Percentiles rank a stretch among this genome's conserved stretches.
These are phyloP conservation scores for Hyla sarda DNA, from an alignment of 2,113 vertebrate species.

Conservation along the genomic window DNA sequence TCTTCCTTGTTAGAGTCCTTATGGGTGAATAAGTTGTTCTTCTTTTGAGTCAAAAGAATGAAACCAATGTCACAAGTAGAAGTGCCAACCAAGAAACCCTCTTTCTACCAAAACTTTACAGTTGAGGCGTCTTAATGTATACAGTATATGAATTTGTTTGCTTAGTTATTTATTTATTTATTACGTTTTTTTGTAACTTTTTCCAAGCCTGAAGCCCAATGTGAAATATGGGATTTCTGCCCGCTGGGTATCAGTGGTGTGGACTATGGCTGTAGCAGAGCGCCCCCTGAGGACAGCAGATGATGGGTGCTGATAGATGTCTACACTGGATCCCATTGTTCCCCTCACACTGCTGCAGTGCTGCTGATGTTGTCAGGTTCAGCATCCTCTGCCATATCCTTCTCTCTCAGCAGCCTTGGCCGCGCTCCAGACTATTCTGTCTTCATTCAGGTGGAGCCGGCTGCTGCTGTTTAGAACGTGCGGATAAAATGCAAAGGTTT, in stretches of 20 bases:
- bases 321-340: neutral
- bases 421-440: conserved; percentile 57
- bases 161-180: no score
- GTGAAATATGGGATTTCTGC: neutral
- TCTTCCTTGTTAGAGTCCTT: neutral
- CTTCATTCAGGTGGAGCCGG: conserved; percentile 58
- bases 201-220: neutral
- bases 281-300: neutral
- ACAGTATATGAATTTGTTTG: no score
- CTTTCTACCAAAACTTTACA: no score
- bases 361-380: conserved; percentile 55
- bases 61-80: no score
- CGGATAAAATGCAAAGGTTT: conserved; percentile 59
- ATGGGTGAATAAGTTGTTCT: no score
- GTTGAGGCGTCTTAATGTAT: no score
- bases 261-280: neutral
- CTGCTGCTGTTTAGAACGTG: conserved; percentile 44
- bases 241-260: neutral
- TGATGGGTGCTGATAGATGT: neutral
- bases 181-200: no score
- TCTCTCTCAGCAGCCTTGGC: conserved; percentile 58
- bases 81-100: no score
- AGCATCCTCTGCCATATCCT: neutral
- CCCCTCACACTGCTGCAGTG: conserved; percentile 48
- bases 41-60: no score